Percentiles rank a stretch among this genome's conserved stretches.
These are phyloP conservation scores for Choreutis nemorana DNA, from an alignment of 2,888 invertebrate genomes.

Conservation along the genomic window DNA sequence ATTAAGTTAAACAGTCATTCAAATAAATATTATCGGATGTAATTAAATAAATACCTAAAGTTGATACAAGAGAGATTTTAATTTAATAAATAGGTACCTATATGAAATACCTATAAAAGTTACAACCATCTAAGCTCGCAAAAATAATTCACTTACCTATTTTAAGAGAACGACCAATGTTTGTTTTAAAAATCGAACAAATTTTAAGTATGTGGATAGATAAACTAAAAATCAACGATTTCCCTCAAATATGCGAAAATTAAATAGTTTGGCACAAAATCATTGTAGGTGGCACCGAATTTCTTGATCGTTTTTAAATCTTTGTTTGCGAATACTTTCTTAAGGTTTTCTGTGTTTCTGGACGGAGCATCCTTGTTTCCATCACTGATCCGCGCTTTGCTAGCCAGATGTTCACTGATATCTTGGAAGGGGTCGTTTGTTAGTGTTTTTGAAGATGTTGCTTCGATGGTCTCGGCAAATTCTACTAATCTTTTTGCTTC, in stretches of 20 bases:
- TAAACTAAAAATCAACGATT: neutral
- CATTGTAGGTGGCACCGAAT: constrained; percentile 1
- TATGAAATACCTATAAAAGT: too few species aligned
- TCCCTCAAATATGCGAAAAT: neutral
- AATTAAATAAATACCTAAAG: too few species aligned
- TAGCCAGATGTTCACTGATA: neutral
- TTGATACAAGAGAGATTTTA: too few species aligned
- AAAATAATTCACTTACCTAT: too few species aligned
- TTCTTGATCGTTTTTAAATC: neutral
- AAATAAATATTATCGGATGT: too few species aligned
- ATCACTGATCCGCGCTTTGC: neutral
- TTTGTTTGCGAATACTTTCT: neutral
- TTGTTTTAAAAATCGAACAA: too few species aligned
- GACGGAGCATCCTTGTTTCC: neutral
- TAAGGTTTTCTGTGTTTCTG: neutral
- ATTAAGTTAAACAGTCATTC: too few species aligned
- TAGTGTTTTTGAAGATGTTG: neutral
- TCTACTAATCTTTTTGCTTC: neutral
- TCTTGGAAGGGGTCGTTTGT: constrained; percentile 1
- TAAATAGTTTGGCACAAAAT: neutral
- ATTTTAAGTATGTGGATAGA: too few species aligned
- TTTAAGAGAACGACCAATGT: too few species aligned
- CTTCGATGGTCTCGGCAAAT: neutral
- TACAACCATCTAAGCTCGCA: too few species aligned
- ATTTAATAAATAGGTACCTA: too few species aligned